Evolutionary conservation across 2,888 invertebrate genomes (phyloP).

Genomic region (Lycophotia porphyrea): DNA sequence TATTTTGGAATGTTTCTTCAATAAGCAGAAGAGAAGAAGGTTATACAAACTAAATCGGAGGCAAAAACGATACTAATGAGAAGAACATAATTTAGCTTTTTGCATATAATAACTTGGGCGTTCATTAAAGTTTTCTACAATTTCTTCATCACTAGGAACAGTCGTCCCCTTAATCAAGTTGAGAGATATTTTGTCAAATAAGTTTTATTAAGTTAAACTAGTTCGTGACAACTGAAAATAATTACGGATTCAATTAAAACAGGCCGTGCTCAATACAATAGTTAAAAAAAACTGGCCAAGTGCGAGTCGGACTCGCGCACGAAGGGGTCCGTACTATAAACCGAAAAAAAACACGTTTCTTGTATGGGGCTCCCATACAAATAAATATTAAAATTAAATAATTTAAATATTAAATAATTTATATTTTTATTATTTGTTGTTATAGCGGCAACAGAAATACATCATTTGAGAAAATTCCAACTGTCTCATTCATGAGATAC

Average conservation of each 20-base stretch:
- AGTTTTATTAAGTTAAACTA: neutral
- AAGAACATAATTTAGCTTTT: neutral
- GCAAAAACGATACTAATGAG: slow-evolving; percentile 16
- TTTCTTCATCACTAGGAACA: neutral
- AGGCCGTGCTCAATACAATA: neutral
- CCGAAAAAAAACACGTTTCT: no score
- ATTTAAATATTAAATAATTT: no score
- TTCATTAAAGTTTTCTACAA: slow-evolving; percentile 16
- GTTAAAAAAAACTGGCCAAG: no score
- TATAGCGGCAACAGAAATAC: no score
- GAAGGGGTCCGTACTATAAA: no score
- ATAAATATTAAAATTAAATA: no score
- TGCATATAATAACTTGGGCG: slow-evolving; percentile 5
- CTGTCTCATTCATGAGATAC: no score
- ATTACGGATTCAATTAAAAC: slow-evolving; percentile 15
- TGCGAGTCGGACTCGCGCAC: no score
- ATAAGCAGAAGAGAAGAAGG: neutral
- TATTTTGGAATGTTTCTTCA: neutral
- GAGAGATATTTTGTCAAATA: slow-evolving; percentile 2
- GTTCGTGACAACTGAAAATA: slow-evolving; percentile 14
- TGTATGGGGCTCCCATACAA: no score
- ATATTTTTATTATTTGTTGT: no score
- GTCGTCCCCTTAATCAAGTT: neutral
- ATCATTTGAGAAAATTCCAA: no score
- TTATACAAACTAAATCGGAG: neutral